Conservation (phyloP, 2,888 invertebrate genomes). For the Drosophila infuscata region DNA sequence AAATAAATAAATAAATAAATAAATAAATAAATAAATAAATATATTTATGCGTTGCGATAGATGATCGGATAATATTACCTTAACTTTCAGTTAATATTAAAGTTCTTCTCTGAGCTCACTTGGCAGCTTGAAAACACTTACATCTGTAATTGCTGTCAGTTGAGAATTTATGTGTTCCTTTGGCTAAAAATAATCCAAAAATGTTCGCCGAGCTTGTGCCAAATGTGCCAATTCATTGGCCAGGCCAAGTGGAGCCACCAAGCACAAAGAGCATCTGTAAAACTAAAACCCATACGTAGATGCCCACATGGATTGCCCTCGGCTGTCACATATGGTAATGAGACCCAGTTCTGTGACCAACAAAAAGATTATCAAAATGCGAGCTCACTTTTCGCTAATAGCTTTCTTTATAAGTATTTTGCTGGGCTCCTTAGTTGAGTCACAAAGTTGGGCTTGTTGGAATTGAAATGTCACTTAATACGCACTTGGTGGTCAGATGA, state of each 20-base stretch:
- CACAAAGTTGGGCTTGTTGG: conserved; percentile 48
- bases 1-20: too few relatives aligned
- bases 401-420: conserved; percentile 21
- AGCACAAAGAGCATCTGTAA: conserved; percentile 64
- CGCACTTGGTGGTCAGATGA: conserved; percentile 48
- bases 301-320: conserved; percentile 29
- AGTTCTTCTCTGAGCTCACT: neutral
- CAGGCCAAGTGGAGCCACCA: conserved; percentile 32
- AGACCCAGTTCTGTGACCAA: conserved; percentile 76
- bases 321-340: conserved; percentile 74
- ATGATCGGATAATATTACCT: neutral
- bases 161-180: conserved; percentile 16
- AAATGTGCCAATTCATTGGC: conserved; percentile 69
- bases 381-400: conserved; percentile 62
- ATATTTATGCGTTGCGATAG: too few relatives aligned
- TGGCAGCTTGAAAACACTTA: neutral
- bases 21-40: too few relatives aligned
- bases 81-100: neutral
- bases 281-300: conserved; percentile 12
- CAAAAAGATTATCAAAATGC: conserved; percentile 66
- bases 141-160: conserved; percentile 34
- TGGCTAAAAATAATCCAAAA: conserved; percentile 27
- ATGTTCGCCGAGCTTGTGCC: conserved; percentile 48
- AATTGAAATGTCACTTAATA: conserved; percentile 43
- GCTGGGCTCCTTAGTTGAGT: conserved; percentile 45